Evolutionary conservation across 2,113 vertebrate species (phyloP).

Genomic region (Nibea coibor): DNA sequence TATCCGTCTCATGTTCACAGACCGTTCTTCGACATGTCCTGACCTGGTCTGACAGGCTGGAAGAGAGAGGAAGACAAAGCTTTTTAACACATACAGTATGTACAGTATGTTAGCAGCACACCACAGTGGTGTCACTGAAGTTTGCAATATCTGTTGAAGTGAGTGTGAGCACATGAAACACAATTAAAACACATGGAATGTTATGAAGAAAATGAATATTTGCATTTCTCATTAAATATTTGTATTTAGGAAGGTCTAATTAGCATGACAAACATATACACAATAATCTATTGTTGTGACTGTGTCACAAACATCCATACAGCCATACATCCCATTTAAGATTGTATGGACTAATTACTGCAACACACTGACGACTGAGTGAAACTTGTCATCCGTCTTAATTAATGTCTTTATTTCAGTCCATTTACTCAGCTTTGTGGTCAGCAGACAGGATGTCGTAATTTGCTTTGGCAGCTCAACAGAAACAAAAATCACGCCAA

Average conservation of each 20-base stretch:
- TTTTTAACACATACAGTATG: not conserved
- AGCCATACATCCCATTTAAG: not conserved
- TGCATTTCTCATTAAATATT: constrained; percentile 17
- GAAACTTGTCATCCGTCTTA: not conserved
- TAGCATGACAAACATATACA: not conserved
- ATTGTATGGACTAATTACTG: not conserved
- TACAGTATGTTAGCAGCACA: not conserved
- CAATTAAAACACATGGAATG: not conserved
- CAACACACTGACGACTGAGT: not conserved
- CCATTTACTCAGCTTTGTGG: not conserved
- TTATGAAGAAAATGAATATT: not conserved
- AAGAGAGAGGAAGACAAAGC: constrained; percentile 47
- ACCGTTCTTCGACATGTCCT: constrained; percentile 39
- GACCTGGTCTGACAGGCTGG: constrained; percentile 41
- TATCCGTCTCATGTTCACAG: constrained; percentile 24
- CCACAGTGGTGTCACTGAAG: not conserved
- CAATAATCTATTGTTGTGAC: not conserved
- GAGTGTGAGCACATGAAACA: not conserved
- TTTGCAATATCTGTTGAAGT: not conserved
- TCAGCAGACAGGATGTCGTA: constrained; percentile 5
- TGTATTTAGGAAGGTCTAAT: not conserved
- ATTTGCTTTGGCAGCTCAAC: constrained; percentile 28
- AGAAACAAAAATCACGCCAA: constrained; percentile 15
- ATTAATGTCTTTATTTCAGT: constrained; percentile 1
- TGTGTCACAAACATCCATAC: not conserved